A percentile compares a stretch with the other conserved stretches of the same genome.
phyloP scores from a whole-genome alignment of 2,888 invertebrate species.

The Chymomyza procnemis region DNA sequence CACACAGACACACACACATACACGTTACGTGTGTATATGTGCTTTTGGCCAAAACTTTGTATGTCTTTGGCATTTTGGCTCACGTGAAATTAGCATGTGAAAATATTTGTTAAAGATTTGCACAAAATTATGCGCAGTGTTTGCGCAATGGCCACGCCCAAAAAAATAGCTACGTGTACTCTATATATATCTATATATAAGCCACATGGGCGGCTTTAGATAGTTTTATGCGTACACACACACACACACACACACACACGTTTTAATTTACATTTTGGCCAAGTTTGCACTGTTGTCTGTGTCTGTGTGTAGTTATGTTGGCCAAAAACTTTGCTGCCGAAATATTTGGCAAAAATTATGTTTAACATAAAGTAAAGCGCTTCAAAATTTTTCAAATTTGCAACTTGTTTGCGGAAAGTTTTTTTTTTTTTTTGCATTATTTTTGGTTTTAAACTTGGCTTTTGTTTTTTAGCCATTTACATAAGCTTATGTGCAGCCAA shows the following conservation, averaged over 20 bases:
- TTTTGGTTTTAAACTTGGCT: slow-evolving; percentile 26
- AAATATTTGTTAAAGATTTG: slow-evolving; percentile 74
- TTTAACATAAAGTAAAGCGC: slow-evolving; percentile 67
- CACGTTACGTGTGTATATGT: neutral
- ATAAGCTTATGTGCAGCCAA: slow-evolving; percentile 49
- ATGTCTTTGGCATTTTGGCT: slow-evolving; percentile 42
- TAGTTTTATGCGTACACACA: slow-evolving; percentile 40
- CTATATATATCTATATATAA: neutral
- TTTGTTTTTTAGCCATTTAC: slow-evolving; percentile 58
- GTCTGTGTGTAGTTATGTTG: slow-evolving; percentile 32
- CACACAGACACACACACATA: too few relatives aligned
- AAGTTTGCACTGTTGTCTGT: slow-evolving; percentile 35
- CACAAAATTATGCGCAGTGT: slow-evolving; percentile 71
- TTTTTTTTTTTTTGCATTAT: slow-evolving; percentile 9
- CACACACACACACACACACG: slow-evolving; percentile 25
- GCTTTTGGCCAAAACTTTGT: slow-evolving; percentile 23
- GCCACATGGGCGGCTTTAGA: slow-evolving; percentile 25
- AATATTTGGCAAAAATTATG: slow-evolving; percentile 61
- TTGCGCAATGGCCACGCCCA: slow-evolving; percentile 59
- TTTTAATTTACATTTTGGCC: slow-evolving; percentile 67
- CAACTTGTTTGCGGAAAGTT: slow-evolving; percentile 62
- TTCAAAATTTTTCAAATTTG: slow-evolving; percentile 56
- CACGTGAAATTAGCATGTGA: slow-evolving; percentile 71
- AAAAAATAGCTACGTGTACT: neutral
- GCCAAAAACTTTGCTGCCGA: slow-evolving; percentile 60